Evolutionary conservation across 2,797 vertebrate species (phyloP), one percentile per base, ranked within the genome.

Genomic region (Phataginus tetradactyla): DNA sequence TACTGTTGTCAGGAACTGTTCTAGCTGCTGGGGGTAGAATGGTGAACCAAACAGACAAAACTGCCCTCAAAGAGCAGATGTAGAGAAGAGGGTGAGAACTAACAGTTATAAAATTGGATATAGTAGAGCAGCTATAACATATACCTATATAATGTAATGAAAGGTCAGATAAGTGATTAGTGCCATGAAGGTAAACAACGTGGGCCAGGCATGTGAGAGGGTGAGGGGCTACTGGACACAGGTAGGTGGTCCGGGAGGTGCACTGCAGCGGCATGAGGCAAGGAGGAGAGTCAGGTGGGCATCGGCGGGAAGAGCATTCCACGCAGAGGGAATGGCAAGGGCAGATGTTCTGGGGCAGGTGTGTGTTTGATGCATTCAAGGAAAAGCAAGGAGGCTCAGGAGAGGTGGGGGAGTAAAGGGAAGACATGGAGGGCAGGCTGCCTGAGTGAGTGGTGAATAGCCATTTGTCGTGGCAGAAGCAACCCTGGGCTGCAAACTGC

Each of bases 391-490:
- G 39, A 34, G 15, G 21, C 51, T 21, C 12, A 11, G 1, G 23
- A 37, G 32, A 13, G 3, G 5, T 6, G 13, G 29, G 29, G 5
- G 11, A 15, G 49, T 17, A 18, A 42, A 18, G 10, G 39, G n/a
- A 18, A n/a, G 64, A 20, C 9, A 27, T 2, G 25, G 18, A 15
- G 11, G 63, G 6, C 39, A 37, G 45, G 25, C 68, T 0, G 34
- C 23, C 15, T 14, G 37, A 68, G 10, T 17, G 66, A 23, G 32
- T 1, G 57, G 27, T 8, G 61, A 57, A n/a, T 32, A 59, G 5
- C 18, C 45, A 12, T 8, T 14, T 0, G 42, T 6, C n/a, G 11
- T 0, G 5, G 39, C 2, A 59, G 32, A 63, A 37, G 51, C 2
- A 17, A 21, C 21, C 12, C 42, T 12, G 13, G 59, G 49, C 37